phyloP scores from a whole-genome alignment of 2,113 vertebrate species.

The Taurulus bubalis region DNA sequence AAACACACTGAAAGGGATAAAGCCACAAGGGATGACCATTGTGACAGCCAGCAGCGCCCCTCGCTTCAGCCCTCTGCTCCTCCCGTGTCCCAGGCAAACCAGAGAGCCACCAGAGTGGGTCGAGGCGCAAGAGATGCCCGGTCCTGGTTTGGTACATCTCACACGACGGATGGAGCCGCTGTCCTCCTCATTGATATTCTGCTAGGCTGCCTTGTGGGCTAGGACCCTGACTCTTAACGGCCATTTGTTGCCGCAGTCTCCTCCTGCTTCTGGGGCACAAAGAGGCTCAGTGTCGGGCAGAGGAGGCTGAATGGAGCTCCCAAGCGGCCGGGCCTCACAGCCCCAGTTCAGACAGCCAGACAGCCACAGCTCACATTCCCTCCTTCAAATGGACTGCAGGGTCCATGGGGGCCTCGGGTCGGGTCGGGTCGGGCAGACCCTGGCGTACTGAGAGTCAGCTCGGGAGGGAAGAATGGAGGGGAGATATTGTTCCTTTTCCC shows the following conservation, averaged over 20 bases:
- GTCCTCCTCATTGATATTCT: slow-evolving; percentile 81
- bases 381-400: slow-evolving; percentile 66
- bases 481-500: slow-evolving; percentile 57
- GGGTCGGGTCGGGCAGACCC: slow-evolving; percentile 65
- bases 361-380: slow-evolving; percentile 75
- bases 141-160: slow-evolving; percentile 41
- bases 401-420: slow-evolving; percentile 66
- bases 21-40: slow-evolving; percentile 67
- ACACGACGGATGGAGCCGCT: slow-evolving; percentile 56
- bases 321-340: slow-evolving; percentile 68
- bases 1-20: slow-evolving; percentile 54
- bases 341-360: slow-evolving; percentile 60
- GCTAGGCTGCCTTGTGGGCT: slow-evolving; percentile 43
- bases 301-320: slow-evolving; percentile 79
- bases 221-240: slow-evolving; percentile 76
- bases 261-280: slow-evolving; percentile 77
- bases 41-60: slow-evolving; percentile 51
- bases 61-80: slow-evolving; percentile 31
- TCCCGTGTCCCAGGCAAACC: slow-evolving; percentile 28
- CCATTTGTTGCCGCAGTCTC: slow-evolving; percentile 79
- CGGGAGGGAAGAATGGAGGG: slow-evolving; percentile 41
- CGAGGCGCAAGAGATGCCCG: slow-evolving; percentile 49
- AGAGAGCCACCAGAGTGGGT: slow-evolving; percentile 25
- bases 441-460: slow-evolving; percentile 50
- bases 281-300: slow-evolving; percentile 79